Percentiles rank a stretch among this genome's conserved stretches.
Conservation (phyloP, 1,140 invertebrate species). For the Formica exsecta region DNA sequence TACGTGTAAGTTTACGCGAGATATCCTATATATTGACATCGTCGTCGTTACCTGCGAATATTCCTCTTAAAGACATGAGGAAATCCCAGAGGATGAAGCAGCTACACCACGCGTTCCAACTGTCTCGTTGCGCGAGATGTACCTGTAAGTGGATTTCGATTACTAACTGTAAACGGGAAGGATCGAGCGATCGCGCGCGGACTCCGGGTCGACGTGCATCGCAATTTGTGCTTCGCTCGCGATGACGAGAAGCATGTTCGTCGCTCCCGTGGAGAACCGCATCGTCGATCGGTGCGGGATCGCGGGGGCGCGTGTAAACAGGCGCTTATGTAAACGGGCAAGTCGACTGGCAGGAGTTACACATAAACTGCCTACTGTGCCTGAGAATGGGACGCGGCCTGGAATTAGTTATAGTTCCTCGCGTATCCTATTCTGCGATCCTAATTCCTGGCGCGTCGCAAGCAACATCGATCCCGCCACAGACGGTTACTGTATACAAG, state of each 20-base stretch:
- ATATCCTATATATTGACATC: not conserved
- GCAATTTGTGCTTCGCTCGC: slow-evolving; percentile 52
- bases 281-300: slow-evolving; percentile 34
- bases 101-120: slow-evolving; percentile 16
- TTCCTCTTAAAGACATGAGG: slow-evolving; percentile 20
- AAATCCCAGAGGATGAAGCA: slow-evolving; percentile 38
- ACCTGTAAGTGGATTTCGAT: slow-evolving; percentile 55
- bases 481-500: not conserved
- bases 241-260: slow-evolving; percentile 40
- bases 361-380: slow-evolving; percentile 34
- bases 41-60: not conserved
- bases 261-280: slow-evolving; percentile 38
- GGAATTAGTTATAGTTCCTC: slow-evolving; percentile 69
- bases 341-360: slow-evolving; percentile 26
- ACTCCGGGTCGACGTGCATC: slow-evolving; percentile 37
- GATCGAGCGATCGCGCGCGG: slow-evolving; percentile 1
- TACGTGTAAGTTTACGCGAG: not conserved
- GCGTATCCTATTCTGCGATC: slow-evolving; percentile 61
- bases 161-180: slow-evolving; percentile 52
- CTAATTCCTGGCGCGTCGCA: slow-evolving; percentile 66
- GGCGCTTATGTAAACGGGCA: slow-evolving; percentile 47
- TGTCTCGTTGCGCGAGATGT: slow-evolving; percentile 26
- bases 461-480: slow-evolving; percentile 29
- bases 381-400: slow-evolving; percentile 71
- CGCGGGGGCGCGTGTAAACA: slow-evolving; percentile 32